These are phyloP conservation scores for Xestia sexstrigata DNA, from an alignment of 2,888 invertebrate species.

Conservation along the genomic window DNA sequence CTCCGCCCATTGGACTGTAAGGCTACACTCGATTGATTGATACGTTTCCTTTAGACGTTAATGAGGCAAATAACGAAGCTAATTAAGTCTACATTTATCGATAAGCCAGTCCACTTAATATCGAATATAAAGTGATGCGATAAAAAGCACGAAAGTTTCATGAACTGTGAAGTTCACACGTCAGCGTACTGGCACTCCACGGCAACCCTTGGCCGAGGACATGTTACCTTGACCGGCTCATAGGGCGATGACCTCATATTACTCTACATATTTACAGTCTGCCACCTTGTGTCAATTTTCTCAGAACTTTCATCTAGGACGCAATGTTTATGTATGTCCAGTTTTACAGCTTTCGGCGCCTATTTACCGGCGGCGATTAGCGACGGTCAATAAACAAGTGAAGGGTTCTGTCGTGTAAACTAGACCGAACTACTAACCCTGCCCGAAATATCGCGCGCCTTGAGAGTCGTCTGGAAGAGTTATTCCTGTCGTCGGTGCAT, in stretches of 20 bases:
- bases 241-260: conserved; percentile 81
- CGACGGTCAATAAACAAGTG: conserved; percentile 73
- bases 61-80: conserved; percentile 73
- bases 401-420: conserved; percentile 76
- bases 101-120: conserved; percentile 59
- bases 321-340: conserved; percentile 71
- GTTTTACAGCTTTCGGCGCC: conserved; percentile 71
- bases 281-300: conserved; percentile 64
- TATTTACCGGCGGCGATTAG: conserved; percentile 73
- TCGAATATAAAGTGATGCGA: conserved; percentile 55
- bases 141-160: conserved; percentile 72
- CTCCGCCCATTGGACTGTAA: conserved; percentile 69
- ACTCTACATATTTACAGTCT: conserved; percentile 64
- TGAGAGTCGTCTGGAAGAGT: conserved; percentile 82
- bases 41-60: conserved; percentile 71
- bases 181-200: conserved; percentile 61
- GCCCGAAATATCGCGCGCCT: conserved; percentile 86
- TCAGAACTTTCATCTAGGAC: conserved; percentile 65
- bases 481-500: conserved; percentile 83
- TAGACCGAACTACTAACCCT: conserved; percentile 87
- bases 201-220: conserved; percentile 73
- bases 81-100: conserved; percentile 70
- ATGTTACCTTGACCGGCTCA: conserved; percentile 83
- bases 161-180: conserved; percentile 72
- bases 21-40: conserved; percentile 74